Percentiles rank a stretch among this genome's conserved stretches.
These are phyloP conservation scores for Alectura lathami DNA, from an alignment of 2,113 vertebrate genomes.

Conservation along the genomic window DNA sequence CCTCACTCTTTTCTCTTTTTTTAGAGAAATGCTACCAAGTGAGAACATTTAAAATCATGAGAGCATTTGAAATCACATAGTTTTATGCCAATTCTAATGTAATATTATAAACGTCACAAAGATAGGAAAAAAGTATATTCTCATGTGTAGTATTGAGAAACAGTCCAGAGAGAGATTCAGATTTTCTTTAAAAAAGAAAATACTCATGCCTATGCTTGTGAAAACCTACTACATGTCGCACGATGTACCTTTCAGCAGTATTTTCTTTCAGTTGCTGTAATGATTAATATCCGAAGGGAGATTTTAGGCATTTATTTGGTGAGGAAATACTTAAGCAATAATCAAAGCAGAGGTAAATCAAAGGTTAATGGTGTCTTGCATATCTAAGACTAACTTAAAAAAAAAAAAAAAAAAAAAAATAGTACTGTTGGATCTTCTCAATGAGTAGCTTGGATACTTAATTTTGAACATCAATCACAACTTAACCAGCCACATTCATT, in stretches of 20 bases:
- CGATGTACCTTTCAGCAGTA: background rate
- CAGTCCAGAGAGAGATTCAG: background rate
- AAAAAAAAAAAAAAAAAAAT: background rate
- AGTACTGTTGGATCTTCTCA: background rate
- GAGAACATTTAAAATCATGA: background rate
- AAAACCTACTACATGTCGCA: background rate
- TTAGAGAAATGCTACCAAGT: background rate
- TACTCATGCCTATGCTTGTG: rapidly evolving
- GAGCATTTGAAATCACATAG: background rate
- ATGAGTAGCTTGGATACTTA: background rate
- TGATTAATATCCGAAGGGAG: background rate
- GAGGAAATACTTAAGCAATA: background rate
- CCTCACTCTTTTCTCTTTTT: background rate
- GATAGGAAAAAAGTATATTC: background rate
- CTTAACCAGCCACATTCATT: background rate
- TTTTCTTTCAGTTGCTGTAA: background rate
- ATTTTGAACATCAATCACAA: background rate
- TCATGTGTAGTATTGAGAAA: background rate
- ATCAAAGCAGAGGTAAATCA: background rate
- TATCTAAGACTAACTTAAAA: background rate
- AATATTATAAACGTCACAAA: background rate
- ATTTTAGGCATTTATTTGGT: background rate
- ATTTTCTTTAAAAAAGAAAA: background rate
- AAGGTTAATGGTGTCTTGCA: background rate
- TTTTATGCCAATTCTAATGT: background rate